Evolutionary conservation across 2,888 invertebrate species (phyloP).

Genomic region (Melikaiella ostensackeni): DNA sequence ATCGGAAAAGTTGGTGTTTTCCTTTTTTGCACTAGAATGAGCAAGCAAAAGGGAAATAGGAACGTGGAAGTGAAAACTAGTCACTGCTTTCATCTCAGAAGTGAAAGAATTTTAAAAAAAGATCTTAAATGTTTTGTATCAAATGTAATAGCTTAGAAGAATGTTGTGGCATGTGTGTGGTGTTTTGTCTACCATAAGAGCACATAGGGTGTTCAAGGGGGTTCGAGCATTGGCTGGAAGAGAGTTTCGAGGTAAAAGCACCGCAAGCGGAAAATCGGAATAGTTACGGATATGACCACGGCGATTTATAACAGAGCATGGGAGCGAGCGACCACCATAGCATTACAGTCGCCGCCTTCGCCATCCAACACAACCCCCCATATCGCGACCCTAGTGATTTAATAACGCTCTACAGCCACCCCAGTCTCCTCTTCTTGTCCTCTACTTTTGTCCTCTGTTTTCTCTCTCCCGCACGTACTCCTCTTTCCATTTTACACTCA

Average conservation of each 20-base stretch:
- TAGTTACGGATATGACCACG: conserved; percentile 51
- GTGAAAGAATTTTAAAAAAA: background rate
- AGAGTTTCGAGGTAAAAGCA: conserved; percentile 41
- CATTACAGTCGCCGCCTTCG: conserved; percentile 52
- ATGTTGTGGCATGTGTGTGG: background rate
- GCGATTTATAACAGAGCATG: conserved; percentile 49
- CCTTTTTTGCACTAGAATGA: background rate
- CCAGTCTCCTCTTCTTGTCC: conserved; percentile 43
- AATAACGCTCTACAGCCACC: conserved; percentile 51
- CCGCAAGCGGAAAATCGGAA: conserved; percentile 56
- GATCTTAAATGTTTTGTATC: background rate
- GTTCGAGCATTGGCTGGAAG: conserved; percentile 8
- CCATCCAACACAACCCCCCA: conserved; percentile 52
- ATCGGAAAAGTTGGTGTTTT: background rate
- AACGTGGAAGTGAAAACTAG: conserved; percentile 3
- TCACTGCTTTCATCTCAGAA: background rate
- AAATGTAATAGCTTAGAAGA: background rate
- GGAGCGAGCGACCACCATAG: conserved; percentile 42
- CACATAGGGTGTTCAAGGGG: background rate
- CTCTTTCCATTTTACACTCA: conserved; percentile 27
- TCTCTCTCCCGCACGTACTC: conserved; percentile 1
- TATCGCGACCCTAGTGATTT: conserved; percentile 51
- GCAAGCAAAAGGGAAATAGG: background rate
- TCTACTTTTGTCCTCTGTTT: conserved; percentile 39
- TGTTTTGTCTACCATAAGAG: conserved; percentile 11